Evolutionary conservation across 2,797 vertebrate genomes (phyloP).

Genomic region (Myotis daubentonii): DNA sequence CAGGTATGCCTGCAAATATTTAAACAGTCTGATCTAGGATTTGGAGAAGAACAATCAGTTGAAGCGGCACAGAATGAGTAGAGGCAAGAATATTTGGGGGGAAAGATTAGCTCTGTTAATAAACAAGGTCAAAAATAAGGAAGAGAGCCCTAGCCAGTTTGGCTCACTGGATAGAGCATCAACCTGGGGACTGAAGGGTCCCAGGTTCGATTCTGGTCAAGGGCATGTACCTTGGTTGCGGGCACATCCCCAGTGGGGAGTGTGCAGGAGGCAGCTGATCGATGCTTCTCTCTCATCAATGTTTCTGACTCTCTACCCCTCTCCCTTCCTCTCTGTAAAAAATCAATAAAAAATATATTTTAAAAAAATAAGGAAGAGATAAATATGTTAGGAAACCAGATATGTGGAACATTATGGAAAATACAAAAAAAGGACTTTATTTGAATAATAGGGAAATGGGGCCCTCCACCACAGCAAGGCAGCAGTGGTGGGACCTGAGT

Average conservation of each 20-base stretch:
- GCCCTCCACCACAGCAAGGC: neutral
- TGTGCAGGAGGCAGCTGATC: too few species aligned
- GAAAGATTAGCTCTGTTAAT: neutral
- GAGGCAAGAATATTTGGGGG: neutral
- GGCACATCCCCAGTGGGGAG: too few species aligned
- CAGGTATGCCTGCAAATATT: constrained; percentile 19
- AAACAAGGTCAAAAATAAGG: constrained; percentile 26
- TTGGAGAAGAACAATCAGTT: constrained; percentile 4
- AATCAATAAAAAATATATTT: too few species aligned
- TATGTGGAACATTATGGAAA: neutral
- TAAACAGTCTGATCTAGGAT: neutral
- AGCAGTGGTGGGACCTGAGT: neutral
- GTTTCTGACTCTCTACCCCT: too few species aligned
- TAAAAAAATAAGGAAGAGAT: constrained; percentile 5
- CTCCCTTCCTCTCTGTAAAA: too few species aligned
- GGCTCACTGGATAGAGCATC: too few species aligned
- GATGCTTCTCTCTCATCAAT: too few species aligned
- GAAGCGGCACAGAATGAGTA: neutral
- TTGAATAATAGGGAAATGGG: neutral
- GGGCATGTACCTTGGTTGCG: too few species aligned
- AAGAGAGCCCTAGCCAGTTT: neutral
- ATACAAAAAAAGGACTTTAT: neutral
- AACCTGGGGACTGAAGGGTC: too few species aligned
- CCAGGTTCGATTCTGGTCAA: too few species aligned
- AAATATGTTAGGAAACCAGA: constrained; percentile 42